Conservation (phyloP, 2,113 vertebrate genomes). For the Larimichthys crocea region DNA sequence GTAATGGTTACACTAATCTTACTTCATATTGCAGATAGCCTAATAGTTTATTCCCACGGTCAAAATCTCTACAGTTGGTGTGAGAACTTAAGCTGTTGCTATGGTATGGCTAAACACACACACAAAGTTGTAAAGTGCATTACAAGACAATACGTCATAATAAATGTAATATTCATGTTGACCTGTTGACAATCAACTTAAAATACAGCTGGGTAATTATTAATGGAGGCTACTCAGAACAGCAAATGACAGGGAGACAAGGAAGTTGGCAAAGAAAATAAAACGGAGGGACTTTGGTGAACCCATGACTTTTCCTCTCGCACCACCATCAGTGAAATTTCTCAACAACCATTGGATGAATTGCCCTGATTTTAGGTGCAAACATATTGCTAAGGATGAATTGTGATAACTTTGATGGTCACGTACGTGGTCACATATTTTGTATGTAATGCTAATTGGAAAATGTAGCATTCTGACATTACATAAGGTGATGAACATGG, state of each 20-base stretch:
- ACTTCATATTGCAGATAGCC: not conserved
- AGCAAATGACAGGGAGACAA: not conserved
- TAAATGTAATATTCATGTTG: not conserved
- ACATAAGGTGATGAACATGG: too few species aligned
- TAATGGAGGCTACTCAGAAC: not conserved
- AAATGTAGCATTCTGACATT: too few species aligned
- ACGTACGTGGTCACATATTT: not conserved
- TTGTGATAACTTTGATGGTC: too few species aligned
- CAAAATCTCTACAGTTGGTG: not conserved
- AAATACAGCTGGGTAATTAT: slow-evolving; percentile 31
- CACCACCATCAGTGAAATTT: not conserved
- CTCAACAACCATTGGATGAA: not conserved
- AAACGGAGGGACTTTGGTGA: not conserved
- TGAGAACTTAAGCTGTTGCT: not conserved
- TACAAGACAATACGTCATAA: not conserved
- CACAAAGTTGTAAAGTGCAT: not conserved
- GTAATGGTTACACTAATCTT: slow-evolving; percentile 43
- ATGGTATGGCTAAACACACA: not conserved
- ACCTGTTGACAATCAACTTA: not conserved
- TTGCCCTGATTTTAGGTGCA: not conserved
- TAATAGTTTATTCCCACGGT: not conserved
- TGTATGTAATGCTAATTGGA: too few species aligned
- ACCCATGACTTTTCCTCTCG: not conserved
- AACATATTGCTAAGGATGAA: not conserved
- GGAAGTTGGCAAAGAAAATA: slow-evolving; percentile 37